phyloP scores from a whole-genome alignment of 2,113 vertebrate genomes.

The Scomber colias region DNA sequence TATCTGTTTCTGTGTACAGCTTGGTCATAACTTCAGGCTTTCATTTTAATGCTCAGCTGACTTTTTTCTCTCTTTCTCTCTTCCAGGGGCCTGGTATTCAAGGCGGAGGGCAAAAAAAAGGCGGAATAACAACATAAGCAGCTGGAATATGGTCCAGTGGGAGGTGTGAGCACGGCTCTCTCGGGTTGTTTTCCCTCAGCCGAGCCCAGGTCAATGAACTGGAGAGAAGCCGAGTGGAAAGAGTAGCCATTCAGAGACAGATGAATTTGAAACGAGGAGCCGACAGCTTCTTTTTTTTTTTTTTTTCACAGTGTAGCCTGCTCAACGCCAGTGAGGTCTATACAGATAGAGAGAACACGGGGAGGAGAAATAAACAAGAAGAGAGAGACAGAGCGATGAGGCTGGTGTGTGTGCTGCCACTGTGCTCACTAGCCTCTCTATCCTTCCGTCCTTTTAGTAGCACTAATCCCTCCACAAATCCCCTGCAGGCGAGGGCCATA shows the following conservation, averaged over 20 bases:
- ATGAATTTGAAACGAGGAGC: conserved; percentile 16
- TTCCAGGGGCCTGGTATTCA: conserved; percentile 64
- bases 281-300: conserved; percentile 12
- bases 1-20: conserved; percentile 13
- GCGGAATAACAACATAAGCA: conserved; percentile 49
- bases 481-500: conserved; percentile 52
- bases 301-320: conserved; percentile 39
- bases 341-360: conserved; percentile 9
- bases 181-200: conserved; percentile 46
- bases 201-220: conserved; percentile 35
- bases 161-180: conserved; percentile 28
- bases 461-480: conserved; percentile 78
- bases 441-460: conserved; percentile 67
- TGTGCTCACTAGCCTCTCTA: conserved; percentile 21
- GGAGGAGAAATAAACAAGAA: conserved; percentile 12
- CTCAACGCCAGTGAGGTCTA: conserved; percentile 12
- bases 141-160: conserved; percentile 57
- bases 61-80: conserved; percentile 11
- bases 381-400: conserved; percentile 6
- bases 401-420: conserved; percentile 16
- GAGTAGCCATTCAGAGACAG: conserved; percentile 25
- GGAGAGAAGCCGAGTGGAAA: conserved; percentile 45
- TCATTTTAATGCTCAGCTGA: conserved; percentile 26
- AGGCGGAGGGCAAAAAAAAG: conserved; percentile 41
- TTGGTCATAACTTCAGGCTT: background rate